Percentiles rank a stretch among this genome's conserved stretches.
Conservation (phyloP, 2,797 vertebrate genomes). For the Geotrypetes seraphini region DNA sequence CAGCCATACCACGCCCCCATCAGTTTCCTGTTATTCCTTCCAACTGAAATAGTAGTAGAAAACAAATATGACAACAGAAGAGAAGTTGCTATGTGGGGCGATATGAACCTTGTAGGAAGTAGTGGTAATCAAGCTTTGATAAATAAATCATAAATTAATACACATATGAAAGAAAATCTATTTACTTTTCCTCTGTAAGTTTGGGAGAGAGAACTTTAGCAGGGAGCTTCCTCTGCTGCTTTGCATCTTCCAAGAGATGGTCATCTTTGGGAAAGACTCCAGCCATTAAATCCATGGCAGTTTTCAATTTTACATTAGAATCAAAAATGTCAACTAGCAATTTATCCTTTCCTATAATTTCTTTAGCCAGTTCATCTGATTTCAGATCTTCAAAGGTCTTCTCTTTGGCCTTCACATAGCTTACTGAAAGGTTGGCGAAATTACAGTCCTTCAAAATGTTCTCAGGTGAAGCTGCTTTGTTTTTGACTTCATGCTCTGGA, state of each 20-base stretch:
- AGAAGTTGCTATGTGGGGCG: too few species aligned
- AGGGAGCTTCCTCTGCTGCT: conserved; percentile 75
- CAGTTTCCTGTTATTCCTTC: too few species aligned
- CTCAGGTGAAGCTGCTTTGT: conserved; percentile 6
- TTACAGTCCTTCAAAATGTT: conserved; percentile 19
- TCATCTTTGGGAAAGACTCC: conserved; percentile 89
- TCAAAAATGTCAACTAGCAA: conserved; percentile 87
- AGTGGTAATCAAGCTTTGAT: too few species aligned
- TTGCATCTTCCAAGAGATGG: conserved; percentile 75
- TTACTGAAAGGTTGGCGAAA: conserved; percentile 3
- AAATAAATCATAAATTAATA: too few species aligned
- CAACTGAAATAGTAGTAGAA: too few species aligned
- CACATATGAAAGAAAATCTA: not conserved
- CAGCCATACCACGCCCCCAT: too few species aligned
- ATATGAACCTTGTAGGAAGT: too few species aligned
- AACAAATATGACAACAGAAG: too few species aligned
- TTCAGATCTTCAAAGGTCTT: conserved; percentile 73
- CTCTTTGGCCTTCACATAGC: conserved; percentile 41
- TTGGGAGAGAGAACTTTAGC: conserved; percentile 58
- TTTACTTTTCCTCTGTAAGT: conserved; percentile 77
- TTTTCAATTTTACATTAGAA: conserved; percentile 77
- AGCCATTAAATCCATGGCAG: conserved; percentile 96
- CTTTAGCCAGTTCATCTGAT: conserved; percentile 77
- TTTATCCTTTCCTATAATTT: conserved; percentile 87
- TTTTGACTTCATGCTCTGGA: conserved; percentile 34